phyloP scores from a whole-genome alignment of 2,113 vertebrate species.

The Ailurus styani region DNA sequence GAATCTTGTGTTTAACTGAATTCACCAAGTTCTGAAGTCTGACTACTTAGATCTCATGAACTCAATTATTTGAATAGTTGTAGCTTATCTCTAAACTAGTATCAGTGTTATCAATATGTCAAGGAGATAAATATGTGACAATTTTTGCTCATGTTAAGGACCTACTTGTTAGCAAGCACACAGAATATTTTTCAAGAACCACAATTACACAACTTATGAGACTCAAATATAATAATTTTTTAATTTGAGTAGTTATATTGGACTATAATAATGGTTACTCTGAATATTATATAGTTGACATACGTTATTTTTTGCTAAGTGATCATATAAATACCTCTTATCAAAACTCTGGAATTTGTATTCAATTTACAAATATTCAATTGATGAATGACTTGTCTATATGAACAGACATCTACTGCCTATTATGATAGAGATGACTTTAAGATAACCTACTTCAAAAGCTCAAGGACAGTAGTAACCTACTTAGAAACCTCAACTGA shows the following conservation, averaged over 20 bases:
- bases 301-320: background rate
- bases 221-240: background rate
- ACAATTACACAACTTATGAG: background rate
- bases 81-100: background rate
- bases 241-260: background rate
- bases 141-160: conserved; percentile 6
- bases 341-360: background rate
- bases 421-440: background rate
- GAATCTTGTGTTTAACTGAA: background rate
- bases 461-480: background rate
- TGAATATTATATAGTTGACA: background rate
- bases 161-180: background rate
- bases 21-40: background rate
- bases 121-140: background rate
- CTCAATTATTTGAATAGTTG: conserved; percentile 9
- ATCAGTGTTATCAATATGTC: background rate
- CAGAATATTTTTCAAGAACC: background rate
- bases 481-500: background rate
- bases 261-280: background rate
- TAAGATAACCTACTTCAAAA: background rate
- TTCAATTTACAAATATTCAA: conserved; percentile 8
- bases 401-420: background rate
- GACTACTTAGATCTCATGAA: background rate
- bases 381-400: background rate
- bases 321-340: background rate